Conservation (phyloP, 2,113 vertebrate species). For the Nothobranchius kuhntae region DNA sequence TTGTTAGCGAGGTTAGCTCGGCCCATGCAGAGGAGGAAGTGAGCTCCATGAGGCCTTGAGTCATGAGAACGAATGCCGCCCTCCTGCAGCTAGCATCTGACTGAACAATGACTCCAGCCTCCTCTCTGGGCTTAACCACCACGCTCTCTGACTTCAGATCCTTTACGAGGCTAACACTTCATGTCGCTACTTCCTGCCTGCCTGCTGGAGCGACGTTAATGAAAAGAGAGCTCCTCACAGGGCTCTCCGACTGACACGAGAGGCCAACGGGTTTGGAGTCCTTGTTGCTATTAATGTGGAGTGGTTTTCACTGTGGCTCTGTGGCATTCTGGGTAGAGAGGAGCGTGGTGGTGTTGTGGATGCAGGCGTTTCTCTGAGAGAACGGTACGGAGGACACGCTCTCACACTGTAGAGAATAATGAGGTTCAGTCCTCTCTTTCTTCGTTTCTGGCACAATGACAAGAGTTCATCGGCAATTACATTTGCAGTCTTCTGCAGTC, state of each 20-base stretch:
- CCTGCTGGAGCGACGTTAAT: constrained; percentile 40
- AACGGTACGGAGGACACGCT: constrained; percentile 44
- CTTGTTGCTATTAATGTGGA: constrained; percentile 19
- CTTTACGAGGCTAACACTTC: constrained; percentile 55
- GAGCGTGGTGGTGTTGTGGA: constrained; percentile 12
- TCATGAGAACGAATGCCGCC: constrained; percentile 56
- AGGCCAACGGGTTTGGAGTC: constrained; percentile 15
- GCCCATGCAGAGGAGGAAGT: constrained; percentile 23
- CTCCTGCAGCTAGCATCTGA: constrained; percentile 56
- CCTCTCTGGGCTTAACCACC: constrained; percentile 40
- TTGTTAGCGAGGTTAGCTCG: constrained; percentile 1
- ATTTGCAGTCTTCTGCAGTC: constrained; percentile 66
- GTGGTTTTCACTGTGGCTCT: constrained; percentile 40
- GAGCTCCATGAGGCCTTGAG: constrained; percentile 49
- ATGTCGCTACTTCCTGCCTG: constrained; percentile 11
- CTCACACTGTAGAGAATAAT: constrained; percentile 8
- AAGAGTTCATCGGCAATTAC: constrained; percentile 63
- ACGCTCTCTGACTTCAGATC: constrained; percentile 50
- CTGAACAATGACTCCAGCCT: constrained; percentile 56
- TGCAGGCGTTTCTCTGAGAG: constrained; percentile 20
- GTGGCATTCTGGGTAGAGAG: constrained; percentile 30
- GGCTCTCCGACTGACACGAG: constrained; percentile 18
- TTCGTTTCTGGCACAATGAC: constrained; percentile 63
- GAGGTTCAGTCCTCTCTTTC: constrained; percentile 27
- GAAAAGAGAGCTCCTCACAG: constrained; percentile 46